phyloP scores from a whole-genome alignment of 2,888 invertebrate species.

The Sicus ferrugineus region DNA sequence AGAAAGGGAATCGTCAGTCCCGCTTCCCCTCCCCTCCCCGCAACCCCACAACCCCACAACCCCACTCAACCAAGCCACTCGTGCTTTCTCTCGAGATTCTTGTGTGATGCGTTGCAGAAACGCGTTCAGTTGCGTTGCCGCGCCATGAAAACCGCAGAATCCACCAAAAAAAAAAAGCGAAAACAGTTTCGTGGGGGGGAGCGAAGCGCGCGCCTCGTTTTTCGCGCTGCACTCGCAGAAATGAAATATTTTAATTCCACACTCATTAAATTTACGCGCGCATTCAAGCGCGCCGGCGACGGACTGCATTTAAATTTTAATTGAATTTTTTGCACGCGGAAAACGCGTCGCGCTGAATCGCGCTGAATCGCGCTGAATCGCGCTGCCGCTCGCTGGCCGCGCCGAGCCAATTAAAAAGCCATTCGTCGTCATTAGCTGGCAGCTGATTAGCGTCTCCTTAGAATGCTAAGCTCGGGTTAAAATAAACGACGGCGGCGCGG shows the following conservation, averaged over 20 bases:
- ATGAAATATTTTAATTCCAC: not conserved
- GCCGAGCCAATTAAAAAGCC: slow-evolving; percentile 27
- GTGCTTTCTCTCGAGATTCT: too few species aligned
- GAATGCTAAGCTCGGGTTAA: slow-evolving; percentile 15
- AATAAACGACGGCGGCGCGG: not conserved
- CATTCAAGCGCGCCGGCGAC: not conserved
- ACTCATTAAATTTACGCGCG: not conserved
- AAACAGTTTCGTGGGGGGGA: not conserved
- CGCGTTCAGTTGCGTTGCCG: too few species aligned
- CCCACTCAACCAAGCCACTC: too few species aligned
- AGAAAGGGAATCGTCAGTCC: not conserved
- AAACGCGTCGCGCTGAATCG: too few species aligned
- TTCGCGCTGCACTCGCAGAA: not conserved
- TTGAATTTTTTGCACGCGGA: not conserved
- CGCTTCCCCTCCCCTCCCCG: not conserved
- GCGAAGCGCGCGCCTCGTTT: not conserved
- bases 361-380: too few species aligned
- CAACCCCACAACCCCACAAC: too few species aligned
- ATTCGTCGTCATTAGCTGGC: slow-evolving; percentile 22
- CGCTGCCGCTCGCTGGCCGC: not conserved
- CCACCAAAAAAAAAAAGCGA: not conserved
- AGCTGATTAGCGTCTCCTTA: not conserved
- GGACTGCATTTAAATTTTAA: not conserved
- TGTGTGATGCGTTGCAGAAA: too few species aligned
- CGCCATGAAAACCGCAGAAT: too few species aligned